Evolutionary conservation across 1,140 invertebrate genomes (phyloP).

Genomic region (Macrotrachela quadricornifera): DNA sequence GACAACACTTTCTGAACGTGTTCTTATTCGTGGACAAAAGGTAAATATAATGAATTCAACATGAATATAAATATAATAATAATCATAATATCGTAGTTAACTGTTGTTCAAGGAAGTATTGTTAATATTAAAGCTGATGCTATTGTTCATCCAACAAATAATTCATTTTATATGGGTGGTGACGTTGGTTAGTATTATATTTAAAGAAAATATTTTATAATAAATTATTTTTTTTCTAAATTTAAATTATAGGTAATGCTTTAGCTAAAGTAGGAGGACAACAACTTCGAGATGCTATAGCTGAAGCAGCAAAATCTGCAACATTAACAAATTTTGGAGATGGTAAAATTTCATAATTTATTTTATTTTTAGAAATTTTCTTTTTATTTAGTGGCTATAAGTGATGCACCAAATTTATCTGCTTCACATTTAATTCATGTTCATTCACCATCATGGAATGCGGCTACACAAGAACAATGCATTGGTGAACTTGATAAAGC

Average conservation of each 20-base stretch:
- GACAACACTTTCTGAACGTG: background rate
- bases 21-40: background rate
- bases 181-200: slow-evolving; percentile 29
- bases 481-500: slow-evolving; percentile 32
- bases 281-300: slow-evolving; percentile 34
- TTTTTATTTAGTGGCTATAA: no score
- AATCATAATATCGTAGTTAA: slow-evolving; percentile 23
- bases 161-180: slow-evolving; percentile 32
- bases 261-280: slow-evolving; percentile 35
- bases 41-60: background rate
- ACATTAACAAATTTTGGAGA: slow-evolving; percentile 28
- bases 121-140: slow-evolving; percentile 34
- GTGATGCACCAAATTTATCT: no score
- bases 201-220: no score
- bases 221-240: no score
- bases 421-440: slow-evolving; percentile 32
- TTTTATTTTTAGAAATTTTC: background rate
- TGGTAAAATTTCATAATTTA: slow-evolving; percentile 20
- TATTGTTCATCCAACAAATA: slow-evolving; percentile 37
- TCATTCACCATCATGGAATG: slow-evolving; percentile 31
- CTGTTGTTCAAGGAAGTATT: slow-evolving; percentile 36
- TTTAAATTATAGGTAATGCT: slow-evolving; percentile 14
- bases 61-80: background rate
- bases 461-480: slow-evolving; percentile 20
- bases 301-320: slow-evolving; percentile 26